Base-by-base conservation (phyloP, 1,140 invertebrate species). In the Ericerus pela region DNA sequence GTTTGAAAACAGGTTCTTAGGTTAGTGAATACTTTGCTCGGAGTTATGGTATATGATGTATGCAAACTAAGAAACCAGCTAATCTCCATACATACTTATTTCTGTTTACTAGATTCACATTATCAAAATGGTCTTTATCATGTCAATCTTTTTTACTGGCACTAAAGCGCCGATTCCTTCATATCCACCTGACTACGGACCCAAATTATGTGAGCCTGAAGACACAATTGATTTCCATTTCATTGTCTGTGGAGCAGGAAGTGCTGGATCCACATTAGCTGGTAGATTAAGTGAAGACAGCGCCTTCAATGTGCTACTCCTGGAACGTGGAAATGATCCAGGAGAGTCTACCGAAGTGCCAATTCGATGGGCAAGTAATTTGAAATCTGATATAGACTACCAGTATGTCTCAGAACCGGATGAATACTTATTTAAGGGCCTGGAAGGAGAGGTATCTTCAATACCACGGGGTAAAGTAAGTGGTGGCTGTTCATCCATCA, bases 401-500 rank as follows among this genome's bases (percentile, higher is more conserved):
- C 12, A 29, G 14, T 57, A 57, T 26, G 22, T 8, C 18, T 47
- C 55, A 12, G 11, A 57, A 51, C 41, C 41, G 24, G 55, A 57
- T 29, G 47, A 51, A 26, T n/a, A 12, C 24, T 27, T 57, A 20
- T 57, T 57, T 24, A 51, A 47, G 41, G 38, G 72, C 65, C 24
- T 60, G 51, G 55, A 53, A 37, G 18, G 51, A 54, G 24, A 28
- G 57, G 28, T 33, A 31, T 27, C 61, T 52, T 56, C 37, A 30
- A 27, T 60, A 57, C 59, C 56, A 2, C 18, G 77, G 31, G 79
- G 79, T 8, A 76, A 77, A 62, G 78, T 80, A 55, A 62, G 80
- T 54, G 85, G 84, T 12, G 84, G 85, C 4, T 79, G 78, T 2
- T 80, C 78, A 22, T 76, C 76, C 3, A 70, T 85, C 51, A 84